A percentile compares a stretch with the other conserved stretches of the same genome.
phyloP scores from a whole-genome alignment of 2,113 vertebrate genomes.

The Xenopus tropicalis region DNA sequence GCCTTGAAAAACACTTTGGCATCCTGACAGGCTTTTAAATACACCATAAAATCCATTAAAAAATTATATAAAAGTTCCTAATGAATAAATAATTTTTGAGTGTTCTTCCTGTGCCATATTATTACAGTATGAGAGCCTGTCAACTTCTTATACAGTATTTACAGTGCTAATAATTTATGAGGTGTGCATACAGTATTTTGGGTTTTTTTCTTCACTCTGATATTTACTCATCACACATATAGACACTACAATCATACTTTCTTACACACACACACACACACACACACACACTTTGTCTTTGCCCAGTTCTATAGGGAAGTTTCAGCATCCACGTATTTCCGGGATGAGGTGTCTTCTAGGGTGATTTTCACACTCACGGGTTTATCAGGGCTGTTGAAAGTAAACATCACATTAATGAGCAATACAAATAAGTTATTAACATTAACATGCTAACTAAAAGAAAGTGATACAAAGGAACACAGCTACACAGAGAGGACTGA shows the following conservation, averaged over 20 bases:
- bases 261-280: conserved; percentile 51
- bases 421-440: conserved; percentile 4
- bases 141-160: conserved; percentile 52
- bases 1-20: conserved; percentile 15
- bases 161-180: conserved; percentile 55
- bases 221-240: conserved; percentile 44
- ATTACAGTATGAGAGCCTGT: conserved; percentile 47
- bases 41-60: conserved; percentile 54
- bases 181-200: conserved; percentile 51
- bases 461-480: too few relatives aligned
- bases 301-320: conserved; percentile 78
- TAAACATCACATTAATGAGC: conserved; percentile 47
- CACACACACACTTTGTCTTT: conserved; percentile 50
- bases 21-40: conserved; percentile 29
- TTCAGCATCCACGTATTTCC: conserved; percentile 74
- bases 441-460: too few relatives aligned
- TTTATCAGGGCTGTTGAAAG: conserved; percentile 75
- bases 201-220: conserved; percentile 50
- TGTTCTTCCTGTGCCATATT: conserved; percentile 56
- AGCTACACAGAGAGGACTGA: too few relatives aligned
- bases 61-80: conserved; percentile 50
- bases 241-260: conserved; percentile 29
- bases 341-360: conserved; percentile 69
- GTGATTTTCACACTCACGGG: conserved; percentile 81
- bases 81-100: conserved; percentile 71